Percentiles rank a stretch among this genome's conserved stretches.
Conservation (phyloP, 2,888 invertebrate genomes). For the Cerastis leucographa region DNA sequence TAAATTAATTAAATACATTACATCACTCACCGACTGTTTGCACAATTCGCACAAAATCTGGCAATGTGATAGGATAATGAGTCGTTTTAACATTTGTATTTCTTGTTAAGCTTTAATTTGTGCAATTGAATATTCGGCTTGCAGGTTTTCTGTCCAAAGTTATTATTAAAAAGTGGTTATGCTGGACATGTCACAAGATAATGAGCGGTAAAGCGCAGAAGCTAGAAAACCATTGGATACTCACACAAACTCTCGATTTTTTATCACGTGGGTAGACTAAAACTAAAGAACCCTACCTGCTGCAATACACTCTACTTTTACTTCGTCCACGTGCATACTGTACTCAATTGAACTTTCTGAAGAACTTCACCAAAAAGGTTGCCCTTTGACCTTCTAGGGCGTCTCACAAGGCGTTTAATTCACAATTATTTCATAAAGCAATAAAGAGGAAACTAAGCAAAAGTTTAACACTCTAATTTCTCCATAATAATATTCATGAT, state of each 20-base stretch:
- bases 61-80: constrained; percentile 13
- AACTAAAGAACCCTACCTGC: not conserved
- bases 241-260: not conserved
- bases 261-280: not conserved
- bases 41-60: constrained; percentile 21
- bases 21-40: constrained; percentile 14
- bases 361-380: not conserved
- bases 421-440: not conserved
- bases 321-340: no score
- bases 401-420: not conserved
- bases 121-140: constrained; percentile 12
- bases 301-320: not conserved
- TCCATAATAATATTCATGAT: not conserved
- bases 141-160: not conserved
- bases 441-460: not conserved
- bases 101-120: constrained; percentile 5
- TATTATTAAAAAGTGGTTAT: not conserved
- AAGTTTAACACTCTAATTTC: not conserved
- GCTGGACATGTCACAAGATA: not conserved
- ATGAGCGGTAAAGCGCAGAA: no score
- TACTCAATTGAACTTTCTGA: not conserved
- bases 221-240: no score
- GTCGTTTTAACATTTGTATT: constrained; percentile 9
- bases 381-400: not conserved
- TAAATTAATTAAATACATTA: constrained; percentile 50